phyloP scores from a whole-genome alignment of 2,113 vertebrate species.

The Grammomys dolichurus region DNA sequence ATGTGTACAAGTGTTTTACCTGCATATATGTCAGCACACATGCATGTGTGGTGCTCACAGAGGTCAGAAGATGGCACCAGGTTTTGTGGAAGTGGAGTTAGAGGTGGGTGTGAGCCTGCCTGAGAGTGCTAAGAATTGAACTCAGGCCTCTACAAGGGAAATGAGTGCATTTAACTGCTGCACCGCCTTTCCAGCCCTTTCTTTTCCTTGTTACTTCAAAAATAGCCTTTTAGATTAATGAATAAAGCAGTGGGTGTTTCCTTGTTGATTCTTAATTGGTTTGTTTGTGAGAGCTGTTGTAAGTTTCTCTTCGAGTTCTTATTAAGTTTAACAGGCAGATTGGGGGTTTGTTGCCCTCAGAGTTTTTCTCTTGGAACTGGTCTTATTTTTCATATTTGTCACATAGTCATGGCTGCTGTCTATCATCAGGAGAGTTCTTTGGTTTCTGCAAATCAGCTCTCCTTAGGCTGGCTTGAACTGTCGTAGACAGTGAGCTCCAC shows the following conservation, averaged over 20 bases:
- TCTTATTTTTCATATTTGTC: conserved; percentile 28
- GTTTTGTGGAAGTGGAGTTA: background rate
- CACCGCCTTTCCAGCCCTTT: no score
- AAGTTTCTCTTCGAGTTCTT: background rate
- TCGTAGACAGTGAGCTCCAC: conserved; percentile 4
- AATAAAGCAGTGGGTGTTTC: background rate
- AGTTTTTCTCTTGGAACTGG: conserved; percentile 31
- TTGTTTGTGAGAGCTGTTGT: conserved; percentile 12
- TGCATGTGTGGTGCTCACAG: background rate
- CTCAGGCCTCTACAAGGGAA: background rate
- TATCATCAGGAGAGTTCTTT: background rate
- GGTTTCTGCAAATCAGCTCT: background rate
- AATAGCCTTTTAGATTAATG: background rate
- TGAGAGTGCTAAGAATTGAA: background rate
- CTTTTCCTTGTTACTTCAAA: background rate
- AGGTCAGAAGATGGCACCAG: background rate
- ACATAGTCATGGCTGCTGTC: background rate
- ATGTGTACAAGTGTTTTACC: background rate
- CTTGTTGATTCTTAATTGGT: conserved; percentile 9
- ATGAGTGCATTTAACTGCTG: background rate
- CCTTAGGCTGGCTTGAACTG: background rate
- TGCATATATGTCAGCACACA: background rate
- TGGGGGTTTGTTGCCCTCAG: background rate
- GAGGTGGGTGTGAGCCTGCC: background rate
- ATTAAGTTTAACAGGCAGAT: background rate